These are phyloP conservation scores for Atopsyche davidsoni DNA, from an alignment of 1,140 invertebrate genomes.

Conservation along the genomic window DNA sequence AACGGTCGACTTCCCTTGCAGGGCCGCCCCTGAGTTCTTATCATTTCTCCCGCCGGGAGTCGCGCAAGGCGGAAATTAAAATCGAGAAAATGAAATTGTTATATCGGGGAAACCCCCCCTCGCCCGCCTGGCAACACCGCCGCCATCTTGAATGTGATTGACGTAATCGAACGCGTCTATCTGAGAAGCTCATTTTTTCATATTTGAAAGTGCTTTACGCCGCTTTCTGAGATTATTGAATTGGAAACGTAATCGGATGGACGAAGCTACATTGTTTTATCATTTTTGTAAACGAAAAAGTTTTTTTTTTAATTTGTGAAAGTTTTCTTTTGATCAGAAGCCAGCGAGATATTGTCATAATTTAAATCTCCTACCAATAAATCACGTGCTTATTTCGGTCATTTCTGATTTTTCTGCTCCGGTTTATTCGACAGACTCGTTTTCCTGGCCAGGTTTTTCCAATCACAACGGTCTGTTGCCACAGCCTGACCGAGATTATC, in stretches of 20 bases:
- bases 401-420: no score
- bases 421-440: no score
- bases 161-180: conserved; percentile 27
- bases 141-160: conserved; percentile 25
- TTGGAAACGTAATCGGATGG: conserved; percentile 23
- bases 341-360: no score
- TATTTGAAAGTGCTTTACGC: conserved; percentile 16
- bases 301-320: not conserved
- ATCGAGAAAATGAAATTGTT: conserved; percentile 27
- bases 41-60: no score
- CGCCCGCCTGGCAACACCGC: not conserved
- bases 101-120: conserved; percentile 14
- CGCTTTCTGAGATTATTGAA: conserved; percentile 12
- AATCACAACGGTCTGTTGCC: no score
- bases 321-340: not conserved
- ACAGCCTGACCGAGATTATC: no score
- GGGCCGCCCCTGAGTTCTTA: no score
- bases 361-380: no score
- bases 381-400: no score
- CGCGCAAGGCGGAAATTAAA: conserved; percentile 30
- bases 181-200: conserved; percentile 11
- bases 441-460: no score
- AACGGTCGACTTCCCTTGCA: no score
- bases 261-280: conserved; percentile 14
- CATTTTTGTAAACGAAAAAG: conserved; percentile 5